Evolutionary conservation across 2,113 vertebrate species (phyloP), one percentile per base, ranked within the genome.

Genomic region (Eulemur macaco): DNA sequence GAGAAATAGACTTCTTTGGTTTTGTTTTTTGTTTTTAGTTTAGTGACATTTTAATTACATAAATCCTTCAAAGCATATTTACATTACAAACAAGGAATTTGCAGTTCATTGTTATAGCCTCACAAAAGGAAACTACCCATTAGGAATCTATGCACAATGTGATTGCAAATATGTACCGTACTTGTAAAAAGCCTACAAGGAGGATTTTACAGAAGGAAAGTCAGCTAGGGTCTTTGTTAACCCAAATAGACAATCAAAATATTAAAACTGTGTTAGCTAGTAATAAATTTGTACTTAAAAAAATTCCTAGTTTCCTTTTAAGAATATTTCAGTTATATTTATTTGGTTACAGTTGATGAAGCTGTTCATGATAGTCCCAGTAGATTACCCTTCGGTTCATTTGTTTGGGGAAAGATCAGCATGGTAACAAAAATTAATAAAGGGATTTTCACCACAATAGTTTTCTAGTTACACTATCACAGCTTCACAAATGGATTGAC

Each of bases 201-300:
- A 98, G 98, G 98, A 98, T 97, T 98, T 98, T 97, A 97, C 97
- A 98, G 97, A 97, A 98, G 98, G 97, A 98, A 97, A 97, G 98
- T 97, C 88, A 88, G 97, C 97, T 88, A 96, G 98, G 98, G 98
- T 98, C 98, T 98, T 98, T 97, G 97, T 98, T 97, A 98, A 98
- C 98, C 93, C 89, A 84, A 64, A 5, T 15, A 64, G 29, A 15
- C 31, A 64, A 64, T 64, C 63, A 64, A 15, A 64, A 64, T 64
- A 96, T 98, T 97, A 98, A 98, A 98, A 98, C 97, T 98, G 94
- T 98, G 96, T 98, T 97, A 97, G 96, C 98, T 98, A 98, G 98
- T 98, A 98, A 98, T 97, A 99, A 98, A 98, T 98, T 97, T 98
- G 98, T 98, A 98, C 98, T 98, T 63, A 98, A 94, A 98, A 98